phyloP scores from a whole-genome alignment of 23 tunicate genomes.

The Oikopleura albicans region DNA sequence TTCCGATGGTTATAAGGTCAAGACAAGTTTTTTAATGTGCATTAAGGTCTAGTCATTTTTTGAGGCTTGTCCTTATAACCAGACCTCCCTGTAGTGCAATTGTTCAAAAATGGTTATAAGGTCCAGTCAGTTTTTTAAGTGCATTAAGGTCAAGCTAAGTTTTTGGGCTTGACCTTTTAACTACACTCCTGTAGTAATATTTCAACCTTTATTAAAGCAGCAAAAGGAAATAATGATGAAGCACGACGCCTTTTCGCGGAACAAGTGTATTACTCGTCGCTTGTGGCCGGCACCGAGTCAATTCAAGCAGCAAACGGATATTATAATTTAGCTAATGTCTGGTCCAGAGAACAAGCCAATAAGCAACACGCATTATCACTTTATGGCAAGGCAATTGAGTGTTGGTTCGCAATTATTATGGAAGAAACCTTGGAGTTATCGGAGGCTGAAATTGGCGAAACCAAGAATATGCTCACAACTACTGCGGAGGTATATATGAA shows the following conservation, averaged over 20 bases:
- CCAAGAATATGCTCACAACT: not conserved
- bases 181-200: too few relatives aligned
- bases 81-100: too few relatives aligned
- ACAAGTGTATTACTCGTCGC: conserved; percentile 7
- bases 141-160: too few relatives aligned
- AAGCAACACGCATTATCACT: not conserved
- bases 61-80: too few relatives aligned
- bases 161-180: too few relatives aligned
- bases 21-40: too few relatives aligned
- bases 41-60: too few relatives aligned
- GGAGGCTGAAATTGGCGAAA: not conserved
- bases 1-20: too few relatives aligned
- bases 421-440: not conserved
- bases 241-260: not conserved
- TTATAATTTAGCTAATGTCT: not conserved
- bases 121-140: too few relatives aligned
- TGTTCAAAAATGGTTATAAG: too few relatives aligned
- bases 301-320: not conserved
- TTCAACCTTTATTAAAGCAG: too few relatives aligned
- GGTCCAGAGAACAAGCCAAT: not conserved
- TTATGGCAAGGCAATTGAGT: not conserved
- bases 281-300: not conserved
- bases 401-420: not conserved
- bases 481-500: not conserved
- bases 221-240: conserved; percentile 11